phyloP scores from a whole-genome alignment of 2,888 invertebrate species.

The Amphimallon solstitiale region DNA sequence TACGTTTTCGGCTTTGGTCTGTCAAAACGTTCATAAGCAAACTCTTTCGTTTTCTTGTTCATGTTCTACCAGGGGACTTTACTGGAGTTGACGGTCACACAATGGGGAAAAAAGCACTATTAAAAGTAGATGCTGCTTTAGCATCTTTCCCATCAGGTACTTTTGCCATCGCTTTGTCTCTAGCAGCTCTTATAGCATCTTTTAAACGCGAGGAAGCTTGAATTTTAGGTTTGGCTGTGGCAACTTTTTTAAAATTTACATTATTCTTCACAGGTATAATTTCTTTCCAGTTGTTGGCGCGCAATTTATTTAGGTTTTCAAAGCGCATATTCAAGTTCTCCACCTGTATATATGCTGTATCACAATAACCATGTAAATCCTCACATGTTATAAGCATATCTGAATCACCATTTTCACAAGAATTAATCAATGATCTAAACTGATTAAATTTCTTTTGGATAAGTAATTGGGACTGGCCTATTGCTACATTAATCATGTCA shows the following conservation, averaged over 20 bases:
- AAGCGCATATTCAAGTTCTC: slow-evolving; percentile 74
- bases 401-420: slow-evolving; percentile 58
- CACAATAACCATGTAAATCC: slow-evolving; percentile 90
- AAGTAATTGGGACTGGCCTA: slow-evolving; percentile 82
- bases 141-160: slow-evolving; percentile 14
- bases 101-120: slow-evolving; percentile 26
- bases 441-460: slow-evolving; percentile 81
- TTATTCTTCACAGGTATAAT: slow-evolving; percentile 55
- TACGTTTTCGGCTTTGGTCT: slow-evolving; percentile 19
- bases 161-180: slow-evolving; percentile 44
- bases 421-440: slow-evolving; percentile 71
- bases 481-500: slow-evolving; percentile 73
- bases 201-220: slow-evolving; percentile 48
- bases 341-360: slow-evolving; percentile 83
- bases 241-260: slow-evolving; percentile 41
- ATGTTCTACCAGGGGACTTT: not conserved
- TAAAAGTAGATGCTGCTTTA: not conserved
- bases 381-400: slow-evolving; percentile 69
- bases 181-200: slow-evolving; percentile 53
- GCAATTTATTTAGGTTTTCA: slow-evolving; percentile 64
- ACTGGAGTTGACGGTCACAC: slow-evolving; percentile 7
- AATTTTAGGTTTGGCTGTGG: slow-evolving; percentile 16
- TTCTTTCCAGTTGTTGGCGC: slow-evolving; percentile 67
- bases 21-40: slow-evolving; percentile 19
- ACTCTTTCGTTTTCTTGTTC: slow-evolving; percentile 14